A percentile compares a stretch with the other conserved stretches of the same genome.
Evolutionary conservation across 2,113 vertebrate species (phyloP).

Genomic region (Monarcha castaneiventris): DNA sequence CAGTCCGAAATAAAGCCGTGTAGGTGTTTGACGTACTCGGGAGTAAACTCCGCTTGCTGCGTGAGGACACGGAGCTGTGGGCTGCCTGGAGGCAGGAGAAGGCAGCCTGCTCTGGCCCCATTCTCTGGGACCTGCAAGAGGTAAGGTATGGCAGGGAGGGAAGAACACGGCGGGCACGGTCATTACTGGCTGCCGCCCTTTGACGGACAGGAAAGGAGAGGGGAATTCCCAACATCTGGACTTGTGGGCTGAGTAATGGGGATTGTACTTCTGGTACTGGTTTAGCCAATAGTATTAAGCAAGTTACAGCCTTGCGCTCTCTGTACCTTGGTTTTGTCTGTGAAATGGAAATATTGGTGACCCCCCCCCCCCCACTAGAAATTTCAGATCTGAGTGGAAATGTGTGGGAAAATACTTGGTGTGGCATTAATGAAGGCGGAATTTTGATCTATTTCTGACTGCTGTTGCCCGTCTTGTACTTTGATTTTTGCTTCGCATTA

Average conservation of each 20-base stretch:
- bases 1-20: background rate
- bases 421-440: background rate
- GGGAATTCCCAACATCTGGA: background rate
- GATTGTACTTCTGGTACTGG: background rate
- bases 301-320: background rate
- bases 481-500: background rate
- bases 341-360: background rate
- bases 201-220: background rate
- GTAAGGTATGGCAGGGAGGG: background rate
- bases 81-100: background rate
- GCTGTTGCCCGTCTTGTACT: background rate
- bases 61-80: background rate
- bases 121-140: background rate
- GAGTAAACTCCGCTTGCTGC: accelerated
- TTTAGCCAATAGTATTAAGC: background rate
- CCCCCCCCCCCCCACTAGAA: background rate
- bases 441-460: background rate
- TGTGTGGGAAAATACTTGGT: background rate
- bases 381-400: background rate
- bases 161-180: background rate
- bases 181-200: background rate
- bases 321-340: background rate
- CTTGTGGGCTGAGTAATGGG: background rate
- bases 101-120: background rate
- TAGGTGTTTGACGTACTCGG: background rate